A percentile compares a stretch with the other conserved stretches of the same genome.
These are phyloP conservation scores for Siphlonurus alternatus DNA, from an alignment of 2,888 invertebrate genomes.

Conservation along the genomic window DNA sequence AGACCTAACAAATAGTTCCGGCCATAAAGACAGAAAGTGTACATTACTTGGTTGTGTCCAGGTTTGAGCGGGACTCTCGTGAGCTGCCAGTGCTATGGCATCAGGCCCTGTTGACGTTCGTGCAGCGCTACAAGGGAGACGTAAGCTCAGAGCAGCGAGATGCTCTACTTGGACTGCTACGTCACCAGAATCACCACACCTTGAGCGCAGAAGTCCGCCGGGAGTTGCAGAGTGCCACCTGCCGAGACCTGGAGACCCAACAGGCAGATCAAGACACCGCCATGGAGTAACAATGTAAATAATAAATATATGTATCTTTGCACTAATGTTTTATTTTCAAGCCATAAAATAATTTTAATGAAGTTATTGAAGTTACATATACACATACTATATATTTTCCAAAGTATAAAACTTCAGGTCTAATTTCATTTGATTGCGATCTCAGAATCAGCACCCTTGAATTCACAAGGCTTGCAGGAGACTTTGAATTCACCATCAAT, in stretches of 20 bases:
- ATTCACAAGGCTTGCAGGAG: too few relatives aligned
- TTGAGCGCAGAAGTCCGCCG: conserved; percentile 73
- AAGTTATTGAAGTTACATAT: too few relatives aligned
- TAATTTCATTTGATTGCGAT: too few relatives aligned
- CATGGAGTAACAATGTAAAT: background rate
- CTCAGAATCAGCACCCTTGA: too few relatives aligned
- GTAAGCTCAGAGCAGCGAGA: conserved; percentile 86
- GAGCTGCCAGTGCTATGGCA: conserved; percentile 94
- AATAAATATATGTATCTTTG: conserved; percentile 1
- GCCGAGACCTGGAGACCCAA: conserved; percentile 50
- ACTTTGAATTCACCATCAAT: too few relatives aligned
- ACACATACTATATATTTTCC: too few relatives aligned
- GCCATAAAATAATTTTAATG: too few relatives aligned
- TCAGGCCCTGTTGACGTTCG: conserved; percentile 83
- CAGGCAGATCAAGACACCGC: conserved; percentile 21
- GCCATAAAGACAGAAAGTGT: background rate
- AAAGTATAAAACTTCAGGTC: too few relatives aligned
- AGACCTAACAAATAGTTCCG: too few relatives aligned
- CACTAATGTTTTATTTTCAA: background rate
- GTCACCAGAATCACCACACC: conserved; percentile 48
- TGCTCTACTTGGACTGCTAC: conserved; percentile 59
- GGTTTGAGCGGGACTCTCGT: conserved; percentile 68
- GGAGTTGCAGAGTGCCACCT: conserved; percentile 67
- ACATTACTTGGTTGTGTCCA: conserved; percentile 21
- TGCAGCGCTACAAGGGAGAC: conserved; percentile 88